Conservation (phyloP, 2,113 vertebrate genomes). For the Aptenodytes forsteri region DNA sequence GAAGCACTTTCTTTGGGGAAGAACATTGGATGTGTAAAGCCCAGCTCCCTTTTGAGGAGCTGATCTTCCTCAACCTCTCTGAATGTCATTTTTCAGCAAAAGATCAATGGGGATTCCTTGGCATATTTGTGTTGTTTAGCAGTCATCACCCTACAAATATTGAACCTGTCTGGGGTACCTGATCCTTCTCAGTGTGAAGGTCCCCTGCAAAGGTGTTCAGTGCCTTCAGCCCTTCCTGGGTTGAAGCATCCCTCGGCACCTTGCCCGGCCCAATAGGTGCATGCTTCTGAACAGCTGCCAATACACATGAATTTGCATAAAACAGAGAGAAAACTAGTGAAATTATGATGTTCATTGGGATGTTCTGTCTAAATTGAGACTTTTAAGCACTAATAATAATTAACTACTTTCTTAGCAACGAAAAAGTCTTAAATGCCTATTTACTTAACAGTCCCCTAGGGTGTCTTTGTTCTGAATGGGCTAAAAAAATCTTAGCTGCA, state of each 20-base stretch:
- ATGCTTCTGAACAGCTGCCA: background rate
- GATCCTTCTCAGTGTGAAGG: background rate
- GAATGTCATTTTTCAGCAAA: background rate
- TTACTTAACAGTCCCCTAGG: conserved; percentile 86
- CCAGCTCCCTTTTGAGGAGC: background rate
- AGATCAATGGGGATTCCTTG: background rate
- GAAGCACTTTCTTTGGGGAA: background rate
- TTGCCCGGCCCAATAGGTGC: background rate
- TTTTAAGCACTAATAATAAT: conserved; percentile 85
- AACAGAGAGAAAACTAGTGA: conserved; percentile 14
- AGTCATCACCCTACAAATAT: background rate
- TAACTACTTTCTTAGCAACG: conserved; percentile 84
- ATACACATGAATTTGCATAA: conserved; percentile 4
- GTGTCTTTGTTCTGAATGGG: conserved; percentile 87
- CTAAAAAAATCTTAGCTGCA: conserved; percentile 82
- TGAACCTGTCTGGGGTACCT: background rate
- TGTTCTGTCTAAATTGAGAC: conserved; percentile 77
- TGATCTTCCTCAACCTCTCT: background rate
- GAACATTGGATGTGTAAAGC: background rate
- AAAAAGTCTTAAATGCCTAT: conserved; percentile 86
- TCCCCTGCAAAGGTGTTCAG: background rate
- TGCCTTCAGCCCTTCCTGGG: background rate
- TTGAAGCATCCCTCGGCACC: background rate
- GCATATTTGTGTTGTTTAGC: background rate
- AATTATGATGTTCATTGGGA: conserved; percentile 62